Conservation (phyloP, 2,888 invertebrate genomes). For the Encarsia formosa region DNA sequence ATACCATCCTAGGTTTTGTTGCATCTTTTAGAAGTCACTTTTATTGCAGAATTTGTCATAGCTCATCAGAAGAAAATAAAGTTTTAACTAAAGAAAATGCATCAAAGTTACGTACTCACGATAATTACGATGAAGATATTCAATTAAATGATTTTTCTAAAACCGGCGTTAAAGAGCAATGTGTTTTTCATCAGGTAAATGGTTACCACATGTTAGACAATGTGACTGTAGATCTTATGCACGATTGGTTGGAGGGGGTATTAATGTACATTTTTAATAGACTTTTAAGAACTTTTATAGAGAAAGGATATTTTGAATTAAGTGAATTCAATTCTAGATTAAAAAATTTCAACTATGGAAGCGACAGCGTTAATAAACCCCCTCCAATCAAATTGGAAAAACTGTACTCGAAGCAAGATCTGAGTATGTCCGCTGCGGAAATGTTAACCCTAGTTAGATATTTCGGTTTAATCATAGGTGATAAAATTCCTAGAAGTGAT, state of each 20-base stretch:
- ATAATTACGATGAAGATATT: not conserved
- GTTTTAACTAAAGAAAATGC: not conserved
- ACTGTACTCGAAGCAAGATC: not conserved
- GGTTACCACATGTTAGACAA: constrained; percentile 14
- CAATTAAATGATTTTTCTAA: not conserved
- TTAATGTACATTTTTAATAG: constrained; percentile 6
- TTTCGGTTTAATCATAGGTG: not conserved
- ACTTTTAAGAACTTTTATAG: not conserved
- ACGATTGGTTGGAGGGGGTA: constrained; percentile 9
- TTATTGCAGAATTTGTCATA: not conserved
- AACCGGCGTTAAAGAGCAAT: constrained; percentile 2
- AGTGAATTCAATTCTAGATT: no score
- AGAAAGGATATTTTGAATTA: no score
- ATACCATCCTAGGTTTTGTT: not conserved
- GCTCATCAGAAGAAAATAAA: not conserved
- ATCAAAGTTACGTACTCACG: not conserved
- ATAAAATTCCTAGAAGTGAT: not conserved
- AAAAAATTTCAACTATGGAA: not conserved
- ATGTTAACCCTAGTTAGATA: not conserved
- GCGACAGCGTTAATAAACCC: not conserved
- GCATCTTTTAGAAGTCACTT: not conserved
- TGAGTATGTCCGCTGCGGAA: not conserved
- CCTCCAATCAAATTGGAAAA: not conserved
- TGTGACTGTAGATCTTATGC: constrained; percentile 12
- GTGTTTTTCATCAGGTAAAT: constrained; percentile 6